phyloP scores from a whole-genome alignment of 2,797 vertebrate species.

The Cyclopterus lumpus region DNA sequence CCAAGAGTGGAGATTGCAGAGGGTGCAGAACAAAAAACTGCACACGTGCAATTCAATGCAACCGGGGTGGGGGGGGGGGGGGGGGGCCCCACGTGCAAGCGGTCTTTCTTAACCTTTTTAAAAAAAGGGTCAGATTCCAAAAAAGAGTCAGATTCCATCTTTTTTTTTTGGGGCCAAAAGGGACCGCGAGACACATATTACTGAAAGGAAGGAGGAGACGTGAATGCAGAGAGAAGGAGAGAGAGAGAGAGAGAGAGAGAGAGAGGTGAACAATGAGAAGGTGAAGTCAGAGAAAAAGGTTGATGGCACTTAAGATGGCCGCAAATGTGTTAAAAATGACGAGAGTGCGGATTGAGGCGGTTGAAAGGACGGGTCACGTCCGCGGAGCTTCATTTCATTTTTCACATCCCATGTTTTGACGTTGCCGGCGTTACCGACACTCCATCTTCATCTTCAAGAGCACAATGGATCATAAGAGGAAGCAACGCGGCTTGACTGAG shows the following conservation, averaged over 20 bases:
- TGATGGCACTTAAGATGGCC: background rate
- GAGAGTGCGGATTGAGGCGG: background rate
- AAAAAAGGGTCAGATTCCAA: no score
- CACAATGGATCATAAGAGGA: background rate
- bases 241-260: background rate
- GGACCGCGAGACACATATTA: background rate
- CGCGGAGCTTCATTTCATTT: conserved; percentile 7
- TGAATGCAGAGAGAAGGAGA: background rate
- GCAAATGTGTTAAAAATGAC: conserved; percentile 9
- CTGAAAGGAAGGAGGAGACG: background rate
- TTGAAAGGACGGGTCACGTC: conserved; percentile 2
- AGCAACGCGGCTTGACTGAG: background rate
- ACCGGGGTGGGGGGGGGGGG: no score
- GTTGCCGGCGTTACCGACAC: conserved; percentile 4
- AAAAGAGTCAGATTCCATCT: no score
- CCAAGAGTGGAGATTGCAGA: conserved; percentile 25
- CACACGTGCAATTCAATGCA: background rate
- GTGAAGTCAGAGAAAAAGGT: background rate
- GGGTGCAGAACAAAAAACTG: conserved; percentile 3
- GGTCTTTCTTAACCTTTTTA: no score
- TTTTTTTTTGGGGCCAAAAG: no score
- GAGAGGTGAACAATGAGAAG: background rate
- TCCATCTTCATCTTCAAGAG: background rate
- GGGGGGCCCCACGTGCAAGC: no score
- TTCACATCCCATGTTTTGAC: conserved; percentile 8